Evolutionary conservation across 2,888 invertebrate genomes (phyloP), one percentile per base, ranked within the genome.

Genomic region (Sesia bembeciformis): DNA sequence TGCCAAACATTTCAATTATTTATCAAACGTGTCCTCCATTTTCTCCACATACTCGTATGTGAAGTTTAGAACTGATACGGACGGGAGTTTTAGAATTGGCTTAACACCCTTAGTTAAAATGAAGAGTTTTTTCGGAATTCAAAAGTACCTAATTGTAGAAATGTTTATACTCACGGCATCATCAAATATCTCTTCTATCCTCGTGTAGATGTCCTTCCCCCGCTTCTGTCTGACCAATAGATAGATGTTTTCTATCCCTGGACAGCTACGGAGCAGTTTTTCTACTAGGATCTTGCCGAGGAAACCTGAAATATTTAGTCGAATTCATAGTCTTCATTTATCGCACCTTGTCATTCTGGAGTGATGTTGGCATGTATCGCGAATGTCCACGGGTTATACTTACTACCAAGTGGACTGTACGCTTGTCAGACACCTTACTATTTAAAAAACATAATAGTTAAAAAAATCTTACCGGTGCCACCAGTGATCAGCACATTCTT

Each of bases 201-300:
- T 90, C 0, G 92, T 90, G 61, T 92, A 90, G 49, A 92, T 86
- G 62, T 92, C 91, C 70, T 93, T 93, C 0, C 94, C 94, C 52
- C 92, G 85, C 78, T 95, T 95, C 52, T 93, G 93, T 52, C 97
- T 84, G 43, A 97, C 91, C 59, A 97, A 75, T 7, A 96, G 76
- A 70, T 93, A 96, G 40, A 96, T 82, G 53, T 86, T 91, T 50
- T 90, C 91, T 53, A 96, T 81, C 2, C 92, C 91, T 0, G 94
- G 93, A 68, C 95, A 95, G 59, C 92, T 91, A 46, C 94, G 80
- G 3, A 96, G 83, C 0, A 96, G 81, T 72, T 96, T 96, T 73
- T 95, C 95, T 54, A 96, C 87, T 54, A 96, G 77, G 5, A 95
- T 92, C 78, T 96, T 88, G 84, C 94, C 74, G n/a, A 88, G 80